Evolutionary conservation across 2,888 invertebrate species (phyloP), one percentile per base, ranked within the genome.

Genomic region (Liposcelis brunnea): DNA sequence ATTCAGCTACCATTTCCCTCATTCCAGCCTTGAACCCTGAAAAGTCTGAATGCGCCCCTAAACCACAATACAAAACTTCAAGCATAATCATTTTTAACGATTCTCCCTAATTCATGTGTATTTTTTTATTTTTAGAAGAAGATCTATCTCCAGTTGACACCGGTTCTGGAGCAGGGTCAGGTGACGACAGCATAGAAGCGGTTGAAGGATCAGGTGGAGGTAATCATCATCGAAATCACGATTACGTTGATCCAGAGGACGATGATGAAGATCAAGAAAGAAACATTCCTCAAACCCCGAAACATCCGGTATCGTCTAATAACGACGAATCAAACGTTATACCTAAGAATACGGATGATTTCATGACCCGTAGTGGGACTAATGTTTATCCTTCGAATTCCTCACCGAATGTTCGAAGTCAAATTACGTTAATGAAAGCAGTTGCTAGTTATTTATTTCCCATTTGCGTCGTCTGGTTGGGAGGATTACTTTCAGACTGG

Each of bases 381-480:
- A 21, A n/a, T 21, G 19, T 19, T 40, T 15, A 35, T 7, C 35
- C 35, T 15, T 15, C 35, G 16, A 14, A 15, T 14, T 16, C 40
- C 15, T 21, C 40, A 8, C 15, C 40, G 4, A 10, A 14, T 18
- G 54, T 62, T 1, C 58, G 55, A 50, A 70, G 66, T 48, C 57
- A 58, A 38, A 62, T 67, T 47, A 70, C 75, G 11, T 61, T 80
- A 2, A 69, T 71, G 10, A 68, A 69, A 50, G 80, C 80, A 19
- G 63, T 86, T 42, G 67, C 80, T 55, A 73, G 80, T 42, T 85
- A 84, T 64, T 71, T 86, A 50, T 65, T 86, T 59, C 85, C 86
- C 2, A 77, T 86, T 35, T 80, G 81, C 53, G 75, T 86, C 63
- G 80, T 82, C 58, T 86, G 85, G 85, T 80, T 86, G 64, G 84